A percentile compares a stretch with the other conserved stretches of the same genome.
Evolutionary conservation across 2,113 vertebrate genomes (phyloP).

Genomic region (Phrynosoma platyrhinos): DNA sequence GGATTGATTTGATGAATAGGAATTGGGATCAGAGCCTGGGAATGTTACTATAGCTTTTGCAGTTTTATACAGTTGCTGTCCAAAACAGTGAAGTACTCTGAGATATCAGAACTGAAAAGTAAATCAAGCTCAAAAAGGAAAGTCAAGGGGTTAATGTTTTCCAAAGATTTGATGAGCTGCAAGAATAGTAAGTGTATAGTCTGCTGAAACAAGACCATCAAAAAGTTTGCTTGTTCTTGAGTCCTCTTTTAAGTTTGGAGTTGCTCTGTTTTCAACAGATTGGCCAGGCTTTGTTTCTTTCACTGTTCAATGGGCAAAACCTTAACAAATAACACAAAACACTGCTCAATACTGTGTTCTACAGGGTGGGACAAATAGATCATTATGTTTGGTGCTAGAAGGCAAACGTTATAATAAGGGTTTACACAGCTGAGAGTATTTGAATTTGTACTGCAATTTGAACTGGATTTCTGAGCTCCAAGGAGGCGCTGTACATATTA

Average conservation of each 20-base stretch:
- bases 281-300: background rate
- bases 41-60: no score
- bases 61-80: no score
- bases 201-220: fast-evolving
- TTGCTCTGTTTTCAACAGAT: background rate
- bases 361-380: background rate
- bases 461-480: slow-evolving; percentile 4
- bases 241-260: fast-evolving
- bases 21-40: background rate
- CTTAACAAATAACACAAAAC: background rate
- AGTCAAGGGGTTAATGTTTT: background rate
- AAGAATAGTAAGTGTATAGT: background rate
- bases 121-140: background rate
- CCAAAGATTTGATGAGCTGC: background rate
- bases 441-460: background rate
- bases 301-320: background rate
- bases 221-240: fast-evolving
- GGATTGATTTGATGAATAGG: background rate
- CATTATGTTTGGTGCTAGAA: background rate
- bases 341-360: background rate
- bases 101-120: fast-evolving
- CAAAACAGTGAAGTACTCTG: background rate
- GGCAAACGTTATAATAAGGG: background rate
- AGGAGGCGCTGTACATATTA: background rate
- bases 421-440: background rate